Conservation (phyloP, 37 sponge, comb jelly and placozoan species). For the Mnemiopsis leidyi region DNA sequence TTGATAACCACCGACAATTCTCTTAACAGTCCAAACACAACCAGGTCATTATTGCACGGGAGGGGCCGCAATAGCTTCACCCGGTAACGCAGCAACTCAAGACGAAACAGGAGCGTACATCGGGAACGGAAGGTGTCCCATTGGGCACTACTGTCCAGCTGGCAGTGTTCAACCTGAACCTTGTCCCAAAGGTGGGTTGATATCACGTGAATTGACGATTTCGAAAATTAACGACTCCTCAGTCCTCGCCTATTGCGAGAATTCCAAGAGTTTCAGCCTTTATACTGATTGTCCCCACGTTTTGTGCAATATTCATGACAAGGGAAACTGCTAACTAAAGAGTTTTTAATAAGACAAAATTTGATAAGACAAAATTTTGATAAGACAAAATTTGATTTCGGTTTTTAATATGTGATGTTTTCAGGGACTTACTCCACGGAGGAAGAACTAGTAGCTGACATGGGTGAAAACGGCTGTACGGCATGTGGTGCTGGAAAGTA, state of each 20-base stretch:
- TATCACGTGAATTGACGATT: no score
- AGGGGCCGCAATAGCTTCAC: constrained; percentile 40
- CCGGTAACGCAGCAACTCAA: neutral
- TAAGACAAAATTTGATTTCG: no score
- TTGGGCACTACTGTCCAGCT: constrained; percentile 65
- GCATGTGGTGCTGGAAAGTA: constrained; percentile 37
- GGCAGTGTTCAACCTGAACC: constrained; percentile 66
- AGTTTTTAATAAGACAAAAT: no score
- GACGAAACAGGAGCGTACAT: neutral
- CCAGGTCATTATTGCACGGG: constrained; percentile 68
- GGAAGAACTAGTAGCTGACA: constrained; percentile 71
- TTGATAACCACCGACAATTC: no score
- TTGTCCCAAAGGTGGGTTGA: constrained; percentile 63
- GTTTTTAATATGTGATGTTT: neutral
- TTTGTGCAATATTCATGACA: no score
- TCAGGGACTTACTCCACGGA: neutral
- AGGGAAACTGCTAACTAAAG: no score
- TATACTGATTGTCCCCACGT: no score
- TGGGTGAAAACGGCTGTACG: constrained; percentile 67
- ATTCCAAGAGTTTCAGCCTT: no score
- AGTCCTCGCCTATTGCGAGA: no score
- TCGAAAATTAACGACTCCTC: no score
- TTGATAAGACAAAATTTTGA: no score
- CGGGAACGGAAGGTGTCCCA: constrained; percentile 48
- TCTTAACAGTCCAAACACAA: no score